Evolutionary conservation across 2,797 vertebrate genomes (phyloP).

Genomic region (Gastrophryne carolinensis): DNA sequence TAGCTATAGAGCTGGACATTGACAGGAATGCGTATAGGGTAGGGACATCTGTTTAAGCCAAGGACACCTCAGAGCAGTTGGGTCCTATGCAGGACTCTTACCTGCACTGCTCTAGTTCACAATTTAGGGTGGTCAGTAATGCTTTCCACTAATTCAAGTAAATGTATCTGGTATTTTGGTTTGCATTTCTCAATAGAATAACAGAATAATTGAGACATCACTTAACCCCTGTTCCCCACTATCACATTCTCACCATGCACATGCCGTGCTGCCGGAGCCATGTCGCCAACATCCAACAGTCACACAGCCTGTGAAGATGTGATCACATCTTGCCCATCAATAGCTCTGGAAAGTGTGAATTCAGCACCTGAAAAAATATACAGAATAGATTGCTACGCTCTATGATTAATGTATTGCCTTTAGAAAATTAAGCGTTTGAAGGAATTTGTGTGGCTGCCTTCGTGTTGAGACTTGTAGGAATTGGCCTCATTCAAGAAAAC

Average conservation of each 20-base stretch:
- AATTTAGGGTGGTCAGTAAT: slow-evolving; percentile 31
- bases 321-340: slow-evolving; percentile 38
- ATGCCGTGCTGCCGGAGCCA: background rate
- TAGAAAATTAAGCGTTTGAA: slow-evolving; percentile 43
- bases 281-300: background rate
- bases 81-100: too few species aligned
- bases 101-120: too few species aligned
- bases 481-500: slow-evolving; percentile 17
- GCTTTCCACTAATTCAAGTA: slow-evolving; percentile 31
- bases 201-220: slow-evolving; percentile 44
- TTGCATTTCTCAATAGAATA: slow-evolving; percentile 38
- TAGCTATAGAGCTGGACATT: too few species aligned
- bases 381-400: slow-evolving; percentile 35
- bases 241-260: background rate
- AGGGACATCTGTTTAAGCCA: too few species aligned
- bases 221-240: slow-evolving; percentile 20
- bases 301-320: slow-evolving; percentile 11
- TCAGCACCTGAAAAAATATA: slow-evolving; percentile 47
- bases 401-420: slow-evolving; percentile 45
- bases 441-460: slow-evolving; percentile 27
- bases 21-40: too few species aligned
- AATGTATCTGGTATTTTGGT: slow-evolving; percentile 21
- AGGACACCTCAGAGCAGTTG: too few species aligned
- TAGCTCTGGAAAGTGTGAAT: slow-evolving; percentile 33
- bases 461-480: slow-evolving; percentile 38